Conservation (phyloP, 2,797 vertebrate species). For the Nasua narica region DNA sequence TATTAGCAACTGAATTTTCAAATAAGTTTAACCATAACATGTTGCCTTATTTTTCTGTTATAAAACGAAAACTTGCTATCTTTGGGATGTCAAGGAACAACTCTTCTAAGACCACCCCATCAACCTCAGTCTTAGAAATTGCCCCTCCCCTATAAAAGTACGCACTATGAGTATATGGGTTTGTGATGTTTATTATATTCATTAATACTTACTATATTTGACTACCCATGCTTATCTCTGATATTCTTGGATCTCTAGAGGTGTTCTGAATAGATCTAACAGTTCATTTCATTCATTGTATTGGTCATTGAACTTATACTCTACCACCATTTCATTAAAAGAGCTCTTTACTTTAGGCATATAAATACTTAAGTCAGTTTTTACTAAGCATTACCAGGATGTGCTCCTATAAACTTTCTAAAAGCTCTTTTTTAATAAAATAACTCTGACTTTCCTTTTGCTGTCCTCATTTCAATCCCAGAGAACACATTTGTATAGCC, state of each 20-base stretch:
- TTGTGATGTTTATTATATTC: background rate
- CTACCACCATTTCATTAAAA: constrained; percentile 17
- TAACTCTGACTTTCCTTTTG: background rate
- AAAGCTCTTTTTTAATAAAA: background rate
- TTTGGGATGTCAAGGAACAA: background rate
- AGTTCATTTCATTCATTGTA: background rate
- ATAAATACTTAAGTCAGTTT: constrained; percentile 10
- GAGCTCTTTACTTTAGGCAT: background rate
- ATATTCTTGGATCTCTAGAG: background rate
- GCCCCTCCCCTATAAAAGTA: background rate
- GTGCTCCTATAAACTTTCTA: background rate
- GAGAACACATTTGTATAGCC: background rate
- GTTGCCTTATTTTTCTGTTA: background rate
- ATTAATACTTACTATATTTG: background rate
- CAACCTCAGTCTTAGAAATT: background rate
- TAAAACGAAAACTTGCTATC: background rate
- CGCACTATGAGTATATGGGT: background rate
- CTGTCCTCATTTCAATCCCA: background rate
- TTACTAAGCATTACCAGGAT: background rate
- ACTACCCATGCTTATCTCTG: background rate
- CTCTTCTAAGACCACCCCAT: background rate
- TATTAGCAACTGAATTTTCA: background rate
- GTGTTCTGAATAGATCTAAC: background rate
- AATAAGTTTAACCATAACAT: background rate
- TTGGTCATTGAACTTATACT: background rate